A percentile compares a stretch with the other conserved stretches of the same genome.
Conservation (phyloP, 2,797 vertebrate species). For the Loris lydekkerianus region DNA sequence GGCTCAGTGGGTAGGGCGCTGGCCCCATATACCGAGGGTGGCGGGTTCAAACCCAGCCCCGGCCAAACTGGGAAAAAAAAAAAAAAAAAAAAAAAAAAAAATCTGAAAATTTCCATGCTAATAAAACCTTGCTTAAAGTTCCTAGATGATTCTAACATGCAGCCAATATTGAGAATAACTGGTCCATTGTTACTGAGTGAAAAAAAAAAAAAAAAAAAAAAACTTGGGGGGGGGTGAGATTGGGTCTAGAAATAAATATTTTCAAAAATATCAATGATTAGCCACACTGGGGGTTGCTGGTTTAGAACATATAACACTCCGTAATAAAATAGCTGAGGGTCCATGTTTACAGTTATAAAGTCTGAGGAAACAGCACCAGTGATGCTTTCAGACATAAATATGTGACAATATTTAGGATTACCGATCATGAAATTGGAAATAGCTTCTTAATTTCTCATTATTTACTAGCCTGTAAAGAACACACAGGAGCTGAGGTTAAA, state of each 20-base stretch:
- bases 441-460: background rate
- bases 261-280: slow-evolving; percentile 37
- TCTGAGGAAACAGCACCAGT: background rate
- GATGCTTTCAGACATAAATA: slow-evolving; percentile 37
- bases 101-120: too few species aligned
- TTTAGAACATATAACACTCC: background rate
- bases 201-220: background rate
- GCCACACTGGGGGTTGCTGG: background rate
- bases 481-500: slow-evolving; percentile 17
- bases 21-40: too few species aligned
- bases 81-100: too few species aligned
- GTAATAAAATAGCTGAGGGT: background rate
- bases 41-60: too few species aligned
- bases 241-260: slow-evolving; percentile 31
- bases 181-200: background rate
- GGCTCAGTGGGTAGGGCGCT: too few species aligned
- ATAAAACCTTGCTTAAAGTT: background rate
- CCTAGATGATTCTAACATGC: background rate
- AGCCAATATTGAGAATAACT: background rate
- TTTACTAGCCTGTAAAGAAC: slow-evolving; percentile 25
- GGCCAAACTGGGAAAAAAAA: too few species aligned
- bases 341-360: background rate
- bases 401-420: slow-evolving; percentile 34
- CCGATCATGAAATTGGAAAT: slow-evolving; percentile 57
- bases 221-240: background rate